Base-by-base conservation (phyloP, 2,797 vertebrate genomes). In the Rhinoraja longicauda region DNA sequence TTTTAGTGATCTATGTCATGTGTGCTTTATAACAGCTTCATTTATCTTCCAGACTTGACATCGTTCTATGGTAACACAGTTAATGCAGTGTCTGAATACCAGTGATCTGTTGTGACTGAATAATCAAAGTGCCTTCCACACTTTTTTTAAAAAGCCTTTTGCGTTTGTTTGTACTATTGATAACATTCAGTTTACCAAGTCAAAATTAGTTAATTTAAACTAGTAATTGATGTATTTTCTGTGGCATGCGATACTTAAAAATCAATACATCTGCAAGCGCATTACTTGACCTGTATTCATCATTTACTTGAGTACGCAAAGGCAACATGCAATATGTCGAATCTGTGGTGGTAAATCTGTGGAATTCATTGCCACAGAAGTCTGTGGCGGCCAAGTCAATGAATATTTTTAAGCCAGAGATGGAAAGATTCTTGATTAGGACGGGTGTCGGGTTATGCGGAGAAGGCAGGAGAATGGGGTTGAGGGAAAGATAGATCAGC, bases 31-130 rank as follows among this genome's bases (percentile, higher is more conserved):
- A 72, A 91, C 9, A 32, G 59, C 32, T 39, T 19, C 17, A 91
- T 91, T 39, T 26, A 72, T 73, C 67, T 73, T 45, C 36, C 32
- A 91, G 88, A 32, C 64, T 72, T 91, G 88, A 70, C 36, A 36
- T 91, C 2, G 72, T 45, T 91, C 88, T 45, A 32, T 1, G 45
- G 62, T 91, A 39, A 91, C 19, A 45, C 36, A 73, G 0, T 45
- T 72, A 39, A 72, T 36, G 86, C 64, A 72, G 67, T 70, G 32
- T 45, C 67, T 91, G 64, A 45, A 73, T 36, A 91, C 70, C 21
- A 91, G 21, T 91, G 67, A 91, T 90, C n/a, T 91, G 88, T 73
- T 91, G 39, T 67, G 88, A 90, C 32, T 91, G 64, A 6, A 45
- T 91, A 72, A 73, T 72, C 67, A 72, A 91, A 62, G 36, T 91